phyloP scores from a whole-genome alignment of 37 sponge, comb jelly and placozoan species.

The Halichondria panicea region DNA sequence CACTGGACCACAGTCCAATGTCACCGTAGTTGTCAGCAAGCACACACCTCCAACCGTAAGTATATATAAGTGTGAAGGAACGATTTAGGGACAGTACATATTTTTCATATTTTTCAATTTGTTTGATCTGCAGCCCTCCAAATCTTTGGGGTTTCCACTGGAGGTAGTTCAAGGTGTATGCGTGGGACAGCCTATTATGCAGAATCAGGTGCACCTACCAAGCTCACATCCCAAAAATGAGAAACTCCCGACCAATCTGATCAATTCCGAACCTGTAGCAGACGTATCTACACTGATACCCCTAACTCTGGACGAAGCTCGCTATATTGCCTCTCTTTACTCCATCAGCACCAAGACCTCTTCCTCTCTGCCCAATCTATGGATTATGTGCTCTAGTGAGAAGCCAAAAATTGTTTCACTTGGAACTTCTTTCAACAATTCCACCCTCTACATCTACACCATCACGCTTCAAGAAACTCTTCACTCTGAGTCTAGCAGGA shows the following conservation, averaged over 20 bases:
- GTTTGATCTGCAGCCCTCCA: too few relatives aligned
- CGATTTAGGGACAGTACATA: too few relatives aligned
- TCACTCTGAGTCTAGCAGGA: neutral
- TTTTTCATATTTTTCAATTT: too few relatives aligned
- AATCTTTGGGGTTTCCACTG: too few relatives aligned
- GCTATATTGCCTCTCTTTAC: constrained; percentile 46
- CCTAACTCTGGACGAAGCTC: constrained; percentile 43
- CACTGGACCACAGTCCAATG: neutral
- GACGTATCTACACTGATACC: neutral
- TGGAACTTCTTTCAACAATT: constrained; percentile 4
- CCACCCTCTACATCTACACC: neutral
- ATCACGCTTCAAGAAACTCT: neutral
- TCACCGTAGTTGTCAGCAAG: constrained; percentile 23
- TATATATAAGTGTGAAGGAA: too few relatives aligned
- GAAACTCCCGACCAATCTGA: too few relatives aligned
- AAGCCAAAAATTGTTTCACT: constrained; percentile 20
- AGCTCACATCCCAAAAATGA: too few relatives aligned
- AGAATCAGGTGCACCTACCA: constrained; percentile 3
- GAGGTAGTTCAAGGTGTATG: neutral
- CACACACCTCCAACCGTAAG: neutral
- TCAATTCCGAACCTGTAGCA: neutral
- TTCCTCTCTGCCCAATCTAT: constrained; percentile 21
- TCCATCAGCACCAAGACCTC: neutral
- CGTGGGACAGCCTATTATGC: constrained; percentile 25
- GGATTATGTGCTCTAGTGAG: constrained; percentile 24